These are phyloP conservation scores for Psophia crepitans DNA, from an alignment of 2,113 vertebrate species.

Conservation along the genomic window DNA sequence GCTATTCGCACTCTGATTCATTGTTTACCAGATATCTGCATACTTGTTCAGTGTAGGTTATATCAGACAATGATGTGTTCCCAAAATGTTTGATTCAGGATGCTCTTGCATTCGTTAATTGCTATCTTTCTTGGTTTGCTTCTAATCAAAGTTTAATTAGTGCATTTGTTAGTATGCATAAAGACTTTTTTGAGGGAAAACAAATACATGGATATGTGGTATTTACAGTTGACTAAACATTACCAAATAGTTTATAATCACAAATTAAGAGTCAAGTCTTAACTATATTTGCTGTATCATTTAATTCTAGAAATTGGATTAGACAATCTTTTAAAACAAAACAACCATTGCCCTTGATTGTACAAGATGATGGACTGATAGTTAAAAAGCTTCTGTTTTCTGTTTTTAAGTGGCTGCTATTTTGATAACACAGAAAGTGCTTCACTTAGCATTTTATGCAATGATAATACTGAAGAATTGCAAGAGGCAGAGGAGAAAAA, in stretches of 20 bases:
- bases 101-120: neutral
- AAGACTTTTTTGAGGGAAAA: neutral
- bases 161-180: neutral
- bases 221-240: neutral
- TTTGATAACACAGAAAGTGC: neutral
- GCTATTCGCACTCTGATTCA: neutral
- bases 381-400: neutral
- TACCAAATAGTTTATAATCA: neutral
- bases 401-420: neutral
- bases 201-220: neutral
- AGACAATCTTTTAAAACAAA: neutral
- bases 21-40: neutral
- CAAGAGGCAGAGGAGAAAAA: neutral
- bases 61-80: neutral
- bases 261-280: neutral
- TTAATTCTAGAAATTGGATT: neutral
- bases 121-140: neutral
- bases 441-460: neutral
- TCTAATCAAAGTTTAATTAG: neutral
- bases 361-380: neutral
- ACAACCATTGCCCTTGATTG: neutral
- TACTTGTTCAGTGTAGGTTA: neutral
- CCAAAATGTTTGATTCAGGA: neutral
- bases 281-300: neutral
- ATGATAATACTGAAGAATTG: neutral